phyloP scores from a whole-genome alignment of 2,113 vertebrate species.

The Rhabdomys dilectus region DNA sequence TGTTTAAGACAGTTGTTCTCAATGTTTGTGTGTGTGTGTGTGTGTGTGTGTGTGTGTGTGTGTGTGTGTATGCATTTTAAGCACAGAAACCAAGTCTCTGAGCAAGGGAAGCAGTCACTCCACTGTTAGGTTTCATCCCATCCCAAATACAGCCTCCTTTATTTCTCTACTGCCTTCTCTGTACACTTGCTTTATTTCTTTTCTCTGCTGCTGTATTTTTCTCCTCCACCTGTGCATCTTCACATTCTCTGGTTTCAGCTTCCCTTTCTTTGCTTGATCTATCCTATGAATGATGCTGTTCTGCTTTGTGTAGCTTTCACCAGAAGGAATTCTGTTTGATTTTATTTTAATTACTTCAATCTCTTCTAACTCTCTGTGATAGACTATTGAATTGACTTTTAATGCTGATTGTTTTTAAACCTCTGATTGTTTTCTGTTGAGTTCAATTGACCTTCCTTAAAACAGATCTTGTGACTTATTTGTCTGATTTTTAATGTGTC shows the following conservation, averaged over 20 bases:
- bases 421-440: neutral
- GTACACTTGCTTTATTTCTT: neutral
- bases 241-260: neutral
- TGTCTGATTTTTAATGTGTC: neutral
- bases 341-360: conserved; percentile 3
- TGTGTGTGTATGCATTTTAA: neutral
- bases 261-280: neutral
- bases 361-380: neutral
- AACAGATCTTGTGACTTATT: neutral
- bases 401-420: neutral
- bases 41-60: neutral
- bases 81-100: neutral
- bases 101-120: neutral
- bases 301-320: neutral
- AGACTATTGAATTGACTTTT: neutral
- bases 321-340: neutral
- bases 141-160: neutral
- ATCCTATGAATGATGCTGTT: too few species aligned
- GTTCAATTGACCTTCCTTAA: neutral
- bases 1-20: neutral
- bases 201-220: neutral
- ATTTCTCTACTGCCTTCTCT: neutral
- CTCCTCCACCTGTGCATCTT: neutral
- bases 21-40: neutral
- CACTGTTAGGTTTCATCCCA: neutral